phyloP scores from a whole-genome alignment of 2,113 vertebrate genomes.

The Danio rerio region GRCz12tu NC_133184.1:28567001-28567500 shows the following conservation, averaged over 20 bases:
- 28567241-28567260: constrained; percentile 39
- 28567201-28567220: constrained; percentile 48
- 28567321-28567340: constrained; percentile 47
- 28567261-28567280: constrained; percentile 62
- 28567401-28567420: constrained; percentile 19
- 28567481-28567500: constrained; percentile 24
- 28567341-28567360: constrained; percentile 39
- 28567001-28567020: neutral
- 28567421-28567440: neutral
- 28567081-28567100: constrained; percentile 3
- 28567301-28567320: constrained; percentile 55
- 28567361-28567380: constrained; percentile 66
- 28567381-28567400: constrained; percentile 73
- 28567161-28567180: constrained; percentile 22
- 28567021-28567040: neutral
- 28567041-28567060: neutral
- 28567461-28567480: constrained; percentile 50
- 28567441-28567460: constrained; percentile 45
- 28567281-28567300: constrained; percentile 38
- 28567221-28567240: constrained; percentile 46
- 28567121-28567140: neutral
- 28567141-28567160: constrained; percentile 27
- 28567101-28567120: constrained; percentile 16
- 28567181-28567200: constrained; percentile 37
- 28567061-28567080: neutral